Conservation (phyloP, 2,797 vertebrate genomes). For the Sciaenops ocellatus region DNA sequence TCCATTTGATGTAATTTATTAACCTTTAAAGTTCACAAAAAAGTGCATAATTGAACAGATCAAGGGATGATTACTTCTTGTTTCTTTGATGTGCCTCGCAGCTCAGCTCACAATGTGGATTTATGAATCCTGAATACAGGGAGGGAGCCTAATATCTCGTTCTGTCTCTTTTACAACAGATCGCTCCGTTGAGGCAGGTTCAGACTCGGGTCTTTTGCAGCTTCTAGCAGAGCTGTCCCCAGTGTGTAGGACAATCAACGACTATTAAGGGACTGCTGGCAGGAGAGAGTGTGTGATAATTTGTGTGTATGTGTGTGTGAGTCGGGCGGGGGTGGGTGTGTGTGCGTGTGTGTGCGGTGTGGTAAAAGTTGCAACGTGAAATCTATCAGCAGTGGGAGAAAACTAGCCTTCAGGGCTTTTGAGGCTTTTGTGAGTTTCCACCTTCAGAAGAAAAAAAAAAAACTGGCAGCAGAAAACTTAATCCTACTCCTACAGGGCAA, state of each 20-base stretch:
- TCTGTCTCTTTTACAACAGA: constrained; percentile 56
- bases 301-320: constrained; percentile 26
- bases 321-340: constrained; percentile 15
- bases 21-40: constrained; percentile 57
- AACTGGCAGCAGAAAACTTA: constrained; percentile 68
- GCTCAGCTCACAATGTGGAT: constrained; percentile 54
- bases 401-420: constrained; percentile 67
- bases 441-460: constrained; percentile 61
- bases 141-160: constrained; percentile 54
- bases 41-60: constrained; percentile 60
- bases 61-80: constrained; percentile 53
- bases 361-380: constrained; percentile 61
- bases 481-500: constrained; percentile 68
- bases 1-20: constrained; percentile 59
- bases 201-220: constrained; percentile 60
- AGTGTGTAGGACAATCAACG: constrained; percentile 47
- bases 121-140: constrained; percentile 62
- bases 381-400: constrained; percentile 67
- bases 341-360: constrained; percentile 9
- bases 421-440: constrained; percentile 71
- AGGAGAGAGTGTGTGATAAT: constrained; percentile 43
- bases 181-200: constrained; percentile 64
- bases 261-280: constrained; percentile 42
- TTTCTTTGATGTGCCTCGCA: constrained; percentile 68
- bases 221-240: constrained; percentile 47